Evolutionary conservation across 2,888 invertebrate species (phyloP), one percentile per base, ranked within the genome.

Genomic region (Cyclophora albipunctata): DNA sequence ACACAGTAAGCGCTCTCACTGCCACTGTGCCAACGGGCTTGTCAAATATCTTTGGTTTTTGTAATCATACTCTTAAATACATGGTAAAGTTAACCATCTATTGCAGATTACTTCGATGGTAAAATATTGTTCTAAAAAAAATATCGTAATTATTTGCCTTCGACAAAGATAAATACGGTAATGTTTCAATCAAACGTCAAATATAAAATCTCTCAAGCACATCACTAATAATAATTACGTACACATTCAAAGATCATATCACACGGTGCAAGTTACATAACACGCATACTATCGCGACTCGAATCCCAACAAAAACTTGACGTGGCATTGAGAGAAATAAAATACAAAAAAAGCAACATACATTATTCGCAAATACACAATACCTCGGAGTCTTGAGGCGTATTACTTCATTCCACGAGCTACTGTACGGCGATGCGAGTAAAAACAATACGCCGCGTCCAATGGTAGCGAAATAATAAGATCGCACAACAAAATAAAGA

Each of bases 401-500:
- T 83, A 84, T 83, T 85, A 84, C 85, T 85, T 82, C 87, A 87
- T 88, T 88, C 87, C 84, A 73, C 58, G 71, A 65, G 74, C 73
- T 73, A 73, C 76, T 71, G 71, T 66, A 68, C 59, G 64, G 68
- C 72, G 67, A 78, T 74, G 75, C 78, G 81, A 79, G 69, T 80
- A 86, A 87, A 86, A 86, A 86, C 78, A 74, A 77, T 73, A 64
- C 69, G 73, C 73, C 67, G 81, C 79, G 81, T 78, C 78, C 80
- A 84, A 85, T 86, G 84, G 87, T 86, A 87, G 87, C 87, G 77
- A 86, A 86, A 87, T 88, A 88, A 88, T 88, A 88, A 88, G 87
- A 86, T 85, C 84, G 81, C 82, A 75, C 84, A 82, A 81, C 84
- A 87, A 87, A 87, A 86, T 87, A 88, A 88, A 88, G 81, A 84